Conservation (phyloP, 2,888 invertebrate species). For the Lasioglossum lativentre region DNA sequence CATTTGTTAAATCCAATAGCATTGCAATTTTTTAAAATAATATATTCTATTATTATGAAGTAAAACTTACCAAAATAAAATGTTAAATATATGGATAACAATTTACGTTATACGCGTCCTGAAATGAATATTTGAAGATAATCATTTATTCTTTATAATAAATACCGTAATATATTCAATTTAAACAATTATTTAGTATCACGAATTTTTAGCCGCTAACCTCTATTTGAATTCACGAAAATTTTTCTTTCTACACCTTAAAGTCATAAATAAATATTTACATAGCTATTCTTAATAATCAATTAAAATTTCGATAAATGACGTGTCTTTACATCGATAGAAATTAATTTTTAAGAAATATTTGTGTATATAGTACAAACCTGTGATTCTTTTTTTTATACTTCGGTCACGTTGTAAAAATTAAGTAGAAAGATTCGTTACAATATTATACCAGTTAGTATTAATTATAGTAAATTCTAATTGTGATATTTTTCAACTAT, state of each 20-base stretch:
- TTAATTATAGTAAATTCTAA: background rate
- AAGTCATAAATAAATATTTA: background rate
- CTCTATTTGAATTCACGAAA: background rate
- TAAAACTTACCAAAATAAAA: background rate
- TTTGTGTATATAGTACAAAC: constrained; percentile 3
- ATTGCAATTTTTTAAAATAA: background rate
- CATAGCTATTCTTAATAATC: background rate
- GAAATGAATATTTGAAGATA: background rate
- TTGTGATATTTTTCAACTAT: background rate
- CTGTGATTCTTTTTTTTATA: constrained; percentile 1
- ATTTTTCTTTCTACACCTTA: background rate
- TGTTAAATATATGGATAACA: background rate
- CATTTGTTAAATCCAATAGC: background rate
- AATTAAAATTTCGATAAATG: background rate
- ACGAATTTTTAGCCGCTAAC: background rate
- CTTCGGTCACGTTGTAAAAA: background rate
- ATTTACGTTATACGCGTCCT: background rate
- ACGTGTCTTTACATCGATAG: background rate
- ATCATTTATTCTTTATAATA: background rate
- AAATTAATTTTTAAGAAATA: background rate
- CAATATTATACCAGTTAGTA: background rate
- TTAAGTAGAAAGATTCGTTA: background rate
- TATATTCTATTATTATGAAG: background rate
- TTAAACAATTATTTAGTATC: background rate
- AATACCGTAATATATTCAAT: background rate